Percentiles rank a stretch among this genome's conserved stretches.
Conservation (phyloP, 2,888 invertebrate species). For the Melanostoma mellinum region DNA sequence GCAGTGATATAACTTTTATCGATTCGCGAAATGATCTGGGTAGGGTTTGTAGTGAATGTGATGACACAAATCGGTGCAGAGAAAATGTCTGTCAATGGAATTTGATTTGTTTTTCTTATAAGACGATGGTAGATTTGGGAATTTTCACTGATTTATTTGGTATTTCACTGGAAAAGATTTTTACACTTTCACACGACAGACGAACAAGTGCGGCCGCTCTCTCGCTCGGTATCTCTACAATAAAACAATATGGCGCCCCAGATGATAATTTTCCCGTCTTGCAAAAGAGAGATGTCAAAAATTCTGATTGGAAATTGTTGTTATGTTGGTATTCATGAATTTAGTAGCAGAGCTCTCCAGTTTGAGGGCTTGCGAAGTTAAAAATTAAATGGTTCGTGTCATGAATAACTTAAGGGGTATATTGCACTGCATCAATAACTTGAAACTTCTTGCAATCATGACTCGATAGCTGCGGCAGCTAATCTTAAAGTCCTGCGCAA, state of each 20-base stretch:
- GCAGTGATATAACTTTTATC: conserved; percentile 72
- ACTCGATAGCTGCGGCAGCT: too few relatives aligned
- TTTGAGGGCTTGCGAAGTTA: conserved; percentile 19
- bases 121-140: conserved; percentile 15
- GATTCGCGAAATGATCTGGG: conserved; percentile 49
- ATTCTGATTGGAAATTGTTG: conserved; percentile 35
- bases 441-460: too few relatives aligned
- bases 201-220: conserved; percentile 67
- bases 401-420: neutral
- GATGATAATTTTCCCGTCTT: conserved; percentile 66
- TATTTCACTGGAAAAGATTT: conserved; percentile 49
- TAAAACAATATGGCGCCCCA: conserved; percentile 71
- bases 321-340: neutral
- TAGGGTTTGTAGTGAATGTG: conserved; percentile 23
- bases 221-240: conserved; percentile 73
- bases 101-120: conserved; percentile 6
- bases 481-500: too few relatives aligned
- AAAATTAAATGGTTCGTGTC: neutral
- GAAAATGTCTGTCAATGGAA: conserved; percentile 2
- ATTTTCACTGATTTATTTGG: conserved; percentile 46
- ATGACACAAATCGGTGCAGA: conserved; percentile 4
- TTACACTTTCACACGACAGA: conserved; percentile 67
- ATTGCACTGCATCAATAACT: neutral
- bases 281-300: conserved; percentile 63
- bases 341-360: conserved; percentile 15